phyloP scores from a whole-genome alignment of 1,140 invertebrate species.

The Manduca sexta region DNA sequence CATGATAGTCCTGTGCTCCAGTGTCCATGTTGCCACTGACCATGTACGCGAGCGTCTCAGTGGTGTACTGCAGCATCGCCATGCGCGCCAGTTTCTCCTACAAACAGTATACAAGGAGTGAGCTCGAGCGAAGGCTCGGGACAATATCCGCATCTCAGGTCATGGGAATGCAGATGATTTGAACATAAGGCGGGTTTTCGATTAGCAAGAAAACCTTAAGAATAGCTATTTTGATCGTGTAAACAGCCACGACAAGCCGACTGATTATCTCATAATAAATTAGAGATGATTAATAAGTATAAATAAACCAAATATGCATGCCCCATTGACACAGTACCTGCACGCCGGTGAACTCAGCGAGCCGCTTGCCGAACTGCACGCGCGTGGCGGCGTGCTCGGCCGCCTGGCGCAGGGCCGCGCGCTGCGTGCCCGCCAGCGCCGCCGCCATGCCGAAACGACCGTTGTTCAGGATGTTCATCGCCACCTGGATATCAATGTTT shows the following conservation, averaged over 20 bases:
- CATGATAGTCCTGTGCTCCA: constrained; percentile 85
- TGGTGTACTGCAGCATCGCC: constrained; percentile 94
- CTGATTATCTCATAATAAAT: too few species aligned
- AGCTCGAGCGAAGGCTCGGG: not conserved
- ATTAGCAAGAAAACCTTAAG: too few species aligned
- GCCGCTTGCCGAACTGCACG: constrained; percentile 92
- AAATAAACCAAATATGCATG: too few species aligned
- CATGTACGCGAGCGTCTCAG: constrained; percentile 96
- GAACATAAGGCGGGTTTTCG: too few species aligned
- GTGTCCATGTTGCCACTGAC: constrained; percentile 96
- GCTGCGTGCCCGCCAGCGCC: constrained; percentile 94
- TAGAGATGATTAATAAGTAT: too few species aligned
- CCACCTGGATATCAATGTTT: too few species aligned
- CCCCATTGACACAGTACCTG: too few species aligned
- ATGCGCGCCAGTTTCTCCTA: constrained; percentile 93
- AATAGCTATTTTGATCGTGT: too few species aligned
- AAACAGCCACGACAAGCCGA: too few species aligned
- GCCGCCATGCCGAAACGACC: constrained; percentile 99
- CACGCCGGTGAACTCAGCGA: constrained; percentile 90
- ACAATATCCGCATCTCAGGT: not conserved
- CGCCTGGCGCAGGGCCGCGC: constrained; percentile 89
- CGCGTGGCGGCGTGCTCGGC: constrained; percentile 92
- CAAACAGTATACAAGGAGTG: constrained; percentile 73
- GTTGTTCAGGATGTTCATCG: constrained; percentile 99
- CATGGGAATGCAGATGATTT: not conserved